Evolutionary conservation across 2,113 vertebrate species (phyloP).

Genomic region (Callithrix jacchus): DNA sequence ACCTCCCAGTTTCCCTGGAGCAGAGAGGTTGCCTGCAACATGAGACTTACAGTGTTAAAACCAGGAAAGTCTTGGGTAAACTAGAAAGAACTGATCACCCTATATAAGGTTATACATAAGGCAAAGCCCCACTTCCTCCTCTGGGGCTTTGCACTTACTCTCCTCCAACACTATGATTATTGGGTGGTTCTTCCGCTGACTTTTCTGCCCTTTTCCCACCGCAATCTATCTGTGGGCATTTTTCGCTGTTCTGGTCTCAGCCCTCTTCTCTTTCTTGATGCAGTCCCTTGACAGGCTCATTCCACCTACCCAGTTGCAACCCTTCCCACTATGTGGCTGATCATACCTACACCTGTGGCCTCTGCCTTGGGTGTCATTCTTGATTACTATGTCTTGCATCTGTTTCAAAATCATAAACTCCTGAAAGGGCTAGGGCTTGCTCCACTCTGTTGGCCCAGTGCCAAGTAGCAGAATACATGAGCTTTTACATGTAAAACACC

Average conservation of each 20-base stretch:
- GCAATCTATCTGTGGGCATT: not conserved
- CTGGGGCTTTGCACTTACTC: not conserved
- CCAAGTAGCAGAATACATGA: not conserved
- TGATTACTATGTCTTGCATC: not conserved
- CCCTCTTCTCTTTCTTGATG: not conserved
- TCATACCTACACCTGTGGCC: not conserved
- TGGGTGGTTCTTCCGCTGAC: not conserved
- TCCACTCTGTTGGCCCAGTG: not conserved
- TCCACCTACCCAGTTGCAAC: not conserved
- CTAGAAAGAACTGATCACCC: not conserved
- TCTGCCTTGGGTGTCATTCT: not conserved
- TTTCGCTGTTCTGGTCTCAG: not conserved
- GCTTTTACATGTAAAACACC: not conserved
- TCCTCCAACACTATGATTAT: not conserved
- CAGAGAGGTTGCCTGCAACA: not conserved
- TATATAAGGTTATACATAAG: not conserved
- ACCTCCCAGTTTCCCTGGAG: not conserved
- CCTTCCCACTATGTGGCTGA: not conserved
- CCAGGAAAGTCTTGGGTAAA: not conserved
- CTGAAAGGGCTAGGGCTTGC: not conserved
- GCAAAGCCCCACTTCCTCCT: not conserved
- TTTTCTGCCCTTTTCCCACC: not conserved
- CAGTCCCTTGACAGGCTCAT: not conserved
- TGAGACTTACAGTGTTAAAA: not conserved
- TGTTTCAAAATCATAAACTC: not conserved